Base-by-base conservation (phyloP, 2,888 invertebrate species). In the Arrhopalites spinosus region DNA sequence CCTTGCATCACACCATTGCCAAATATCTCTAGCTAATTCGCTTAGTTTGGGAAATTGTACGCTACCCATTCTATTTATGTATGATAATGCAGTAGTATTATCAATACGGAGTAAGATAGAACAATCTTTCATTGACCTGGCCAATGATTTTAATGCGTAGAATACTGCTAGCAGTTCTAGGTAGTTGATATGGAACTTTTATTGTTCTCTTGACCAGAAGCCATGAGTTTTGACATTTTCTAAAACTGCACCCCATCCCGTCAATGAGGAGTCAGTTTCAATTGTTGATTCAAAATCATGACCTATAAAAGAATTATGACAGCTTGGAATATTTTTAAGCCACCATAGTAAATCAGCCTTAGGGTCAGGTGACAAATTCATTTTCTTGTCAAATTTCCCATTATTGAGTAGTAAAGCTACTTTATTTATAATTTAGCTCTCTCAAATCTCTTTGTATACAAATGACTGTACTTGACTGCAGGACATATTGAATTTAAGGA, bases 1-100 rank as follows among this genome's bases (percentile, higher is more conserved):
- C 20, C 68, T 63, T 15, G n/a, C 5, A 66, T 78, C 78, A 66
- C 78, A 78, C 15, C 25, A 72, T 23, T 74, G 25, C 78, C 76
- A 78, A 17, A 74, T 74, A 1, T 43, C 8, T 20, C 50, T 66
- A 0, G 76, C 45, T 1, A 76, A 30, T 68, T 63, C 45, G 43
- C 76, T 30, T 2, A 64, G n/a, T 11, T 43, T 3, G 11, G 59
- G n/a, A 7, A 20, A 50, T 29, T 45, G 15, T 59, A 67, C 43
- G 17, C 76, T 73, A 27, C 78, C 75, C 25, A 50, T 68, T 2
- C 63, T 67, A 30, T 78, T 78, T 30, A 78, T 70, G 23, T 78
- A 78, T 0, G 74, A 29, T 1, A 78, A 36, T 1, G 73, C 73
- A 5, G 77, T 77, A 13, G 76, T 78, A 20, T 77, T 78, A 36